Conservation (phyloP, 2,113 vertebrate species). For the Chiloscyllium plagiosum region DNA sequence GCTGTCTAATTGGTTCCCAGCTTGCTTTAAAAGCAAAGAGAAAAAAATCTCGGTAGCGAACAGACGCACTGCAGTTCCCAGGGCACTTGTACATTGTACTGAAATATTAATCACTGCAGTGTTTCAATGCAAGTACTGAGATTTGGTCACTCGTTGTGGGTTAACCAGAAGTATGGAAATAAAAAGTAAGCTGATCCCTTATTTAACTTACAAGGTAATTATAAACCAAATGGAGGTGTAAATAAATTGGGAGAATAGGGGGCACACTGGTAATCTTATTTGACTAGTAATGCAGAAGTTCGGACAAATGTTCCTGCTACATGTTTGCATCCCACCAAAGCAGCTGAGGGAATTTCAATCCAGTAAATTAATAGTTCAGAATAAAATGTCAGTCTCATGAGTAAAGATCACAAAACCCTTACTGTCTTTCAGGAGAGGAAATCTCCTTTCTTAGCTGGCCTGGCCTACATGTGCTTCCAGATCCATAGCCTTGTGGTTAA, state of each 20-base stretch:
- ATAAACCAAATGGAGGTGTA: too few species aligned
- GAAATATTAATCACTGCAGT: constrained; percentile 32
- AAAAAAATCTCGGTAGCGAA: neutral
- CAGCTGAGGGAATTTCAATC: neutral
- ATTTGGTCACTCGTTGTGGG: too few species aligned
- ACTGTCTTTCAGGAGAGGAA: too few species aligned
- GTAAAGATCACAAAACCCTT: neutral
- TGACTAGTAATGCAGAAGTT: neutral
- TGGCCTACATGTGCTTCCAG: too few species aligned
- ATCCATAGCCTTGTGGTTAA: too few species aligned
- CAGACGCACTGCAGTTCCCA: neutral
- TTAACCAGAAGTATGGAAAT: neutral
- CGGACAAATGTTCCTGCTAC: neutral
- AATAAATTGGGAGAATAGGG: too few species aligned
- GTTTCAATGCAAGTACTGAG: neutral
- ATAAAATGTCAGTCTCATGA: neutral
- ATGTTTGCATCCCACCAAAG: neutral
- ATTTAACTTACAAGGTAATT: neutral
- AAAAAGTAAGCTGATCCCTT: neutral
- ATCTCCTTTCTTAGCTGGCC: too few species aligned
- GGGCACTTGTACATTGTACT: neutral
- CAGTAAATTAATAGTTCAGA: neutral
- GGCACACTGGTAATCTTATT: neutral
- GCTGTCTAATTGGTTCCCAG: constrained; percentile 10
- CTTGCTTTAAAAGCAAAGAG: neutral